phyloP scores from a whole-genome alignment of 92 coral and sea anemone species.

The Plumapathes pennacea region DNA sequence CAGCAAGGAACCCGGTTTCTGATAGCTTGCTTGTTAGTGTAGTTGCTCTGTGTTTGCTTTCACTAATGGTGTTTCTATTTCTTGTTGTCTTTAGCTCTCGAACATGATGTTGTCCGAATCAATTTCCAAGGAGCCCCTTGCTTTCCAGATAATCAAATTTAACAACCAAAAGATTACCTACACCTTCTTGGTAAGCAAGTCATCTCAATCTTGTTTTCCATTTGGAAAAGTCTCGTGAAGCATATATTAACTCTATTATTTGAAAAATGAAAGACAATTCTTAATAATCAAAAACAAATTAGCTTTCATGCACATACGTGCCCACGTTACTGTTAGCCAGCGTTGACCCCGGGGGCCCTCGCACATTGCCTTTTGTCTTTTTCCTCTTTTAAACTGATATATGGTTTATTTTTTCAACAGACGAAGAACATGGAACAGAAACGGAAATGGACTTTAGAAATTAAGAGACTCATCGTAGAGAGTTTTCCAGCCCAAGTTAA shows the following conservation, averaged over 20 bases:
- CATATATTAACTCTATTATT: neutral
- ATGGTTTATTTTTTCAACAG: no score
- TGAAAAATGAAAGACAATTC: no score
- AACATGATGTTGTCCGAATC: conserved; percentile 98
- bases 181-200: conserved; percentile 76
- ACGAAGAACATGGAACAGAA: conserved; percentile 85
- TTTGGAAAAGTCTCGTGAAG: neutral
- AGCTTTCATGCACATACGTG: no score
- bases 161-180: conserved; percentile 87
- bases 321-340: no score
- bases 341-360: no score
- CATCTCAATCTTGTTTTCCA: neutral
- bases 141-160: conserved; percentile 89
- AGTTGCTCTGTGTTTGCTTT: neutral
- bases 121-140: conserved; percentile 84
- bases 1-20: no score
- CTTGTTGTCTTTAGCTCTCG: conserved; percentile 55
- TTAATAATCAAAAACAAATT: no score
- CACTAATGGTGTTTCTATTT: neutral
- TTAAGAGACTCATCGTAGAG: conserved; percentile 78
- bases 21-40: neutral
- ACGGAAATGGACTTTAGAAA: conserved; percentile 79
- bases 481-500: conserved; percentile 82
- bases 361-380: no score
- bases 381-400: no score